Evolutionary conservation across 2,113 vertebrate species (phyloP), one percentile per base, ranked within the genome.

Genomic region (Lophius piscatorius): DNA sequence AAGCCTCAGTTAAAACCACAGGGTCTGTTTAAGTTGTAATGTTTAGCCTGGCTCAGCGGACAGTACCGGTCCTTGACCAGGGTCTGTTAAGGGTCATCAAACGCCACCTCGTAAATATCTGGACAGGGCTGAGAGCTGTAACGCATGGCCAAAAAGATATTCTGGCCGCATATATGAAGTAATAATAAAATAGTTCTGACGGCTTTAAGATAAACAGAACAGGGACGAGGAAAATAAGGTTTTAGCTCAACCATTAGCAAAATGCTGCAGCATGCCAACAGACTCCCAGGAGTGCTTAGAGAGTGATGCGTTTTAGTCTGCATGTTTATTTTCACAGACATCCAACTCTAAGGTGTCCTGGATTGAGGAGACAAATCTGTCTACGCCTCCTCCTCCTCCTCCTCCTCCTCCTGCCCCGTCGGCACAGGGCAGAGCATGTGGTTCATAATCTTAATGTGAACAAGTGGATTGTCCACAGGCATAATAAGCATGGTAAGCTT

Each of bases 391-490:
- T 65, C 69, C n/a, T n/a, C n/a, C n/a, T n/a, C 29, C 29, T 10
- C 29, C 29, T n/a, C n/a, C n/a, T n/a, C n/a, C 29, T 9, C 29
- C 29, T n/a, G n/a, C 66, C 59, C 48, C 14, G 16, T 23, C 22
- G 31, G 70, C 81, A 82, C 80, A 81, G 54, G 86, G 71, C 73
- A 74, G 48, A 70, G 79, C 82, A 83, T 62, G 77, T 85, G 85
- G 66, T 60, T 69, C 55, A 56, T 91, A 88, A 90, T 82, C 87
- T 79, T 82, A 86, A 87, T 36, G 63, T 87, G 78, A 87, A 82
- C 52, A 45, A 13, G 46, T 64, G 71, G 77, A 73, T 70, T 68
- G 74, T 72, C 69, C 64, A 65, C 26, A 55, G 38, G 59, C 22
- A 50, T 69, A 77, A 78, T 65, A 70, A 76, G 45, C 68, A 44